Evolutionary conservation across 2,888 invertebrate species (phyloP), one percentile per base, ranked within the genome.

Genomic region (Salticus scenicus): DNA sequence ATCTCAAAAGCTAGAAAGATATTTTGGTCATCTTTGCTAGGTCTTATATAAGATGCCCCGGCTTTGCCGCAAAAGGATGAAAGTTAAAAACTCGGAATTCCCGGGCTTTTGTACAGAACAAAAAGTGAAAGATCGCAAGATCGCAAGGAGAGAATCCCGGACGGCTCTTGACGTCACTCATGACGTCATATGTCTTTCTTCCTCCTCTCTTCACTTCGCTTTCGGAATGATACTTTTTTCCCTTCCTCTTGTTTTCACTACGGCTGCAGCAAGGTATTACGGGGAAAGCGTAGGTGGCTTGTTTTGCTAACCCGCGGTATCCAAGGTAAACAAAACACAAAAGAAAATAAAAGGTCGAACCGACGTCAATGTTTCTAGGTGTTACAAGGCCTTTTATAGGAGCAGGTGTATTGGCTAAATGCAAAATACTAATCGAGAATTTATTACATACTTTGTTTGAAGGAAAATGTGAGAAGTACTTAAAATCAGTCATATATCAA

Each of bases 271-370:
- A 42, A 27, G 57, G 72, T 57, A 70, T 51, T 31, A 24, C 71
- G 66, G 66, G 70, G 63, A 76, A 42, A 42, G 83, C 76, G 83
- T 84, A 73, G 83, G 83, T 41, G 83, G 82, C 41, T 73, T 84
- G 83, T 84, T 84, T 84, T 72, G 66, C 73, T 77, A 84, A 66
- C 72, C 76, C 30, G 41, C 66, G 83, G 83, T 84, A 76, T 84
- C 83, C 77, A 84, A 84, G 83, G 83, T 84, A 84, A 84, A 84
- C 83, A 84, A 72, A 77, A 84, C 77, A 77, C 30, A 51, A 42
- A 77, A 79, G 28, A 72, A 73, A 74, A 74, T 31, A 30, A 28
- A 51, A 63, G 67, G 27, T 76, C 51, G 57, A 70, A 73, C 69
- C 77, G 83, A 84, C 83, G 83, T 73, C 73, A 84, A 27, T 69